phyloP scores from a whole-genome alignment of 2,797 vertebrate species.

The Pseudochirops corinnae region DNA sequence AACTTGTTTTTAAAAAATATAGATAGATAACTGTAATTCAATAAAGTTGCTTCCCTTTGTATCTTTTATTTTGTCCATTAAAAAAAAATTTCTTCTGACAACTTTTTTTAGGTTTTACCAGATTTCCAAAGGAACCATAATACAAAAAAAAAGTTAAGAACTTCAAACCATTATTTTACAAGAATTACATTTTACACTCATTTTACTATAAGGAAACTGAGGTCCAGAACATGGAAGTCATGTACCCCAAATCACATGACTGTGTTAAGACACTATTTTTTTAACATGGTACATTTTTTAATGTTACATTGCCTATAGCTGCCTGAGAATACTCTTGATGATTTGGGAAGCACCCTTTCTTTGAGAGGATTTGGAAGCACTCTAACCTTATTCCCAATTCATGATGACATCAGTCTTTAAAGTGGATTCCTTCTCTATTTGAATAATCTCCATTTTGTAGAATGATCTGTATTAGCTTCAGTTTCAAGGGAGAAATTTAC shows the following conservation, averaged over 20 bases:
- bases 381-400: neutral
- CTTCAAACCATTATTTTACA: neutral
- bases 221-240: neutral
- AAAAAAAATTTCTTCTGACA: neutral
- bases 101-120: neutral
- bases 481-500: neutral
- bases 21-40: neutral
- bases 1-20: neutral
- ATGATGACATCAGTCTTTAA: neutral
- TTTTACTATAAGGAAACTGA: neutral
- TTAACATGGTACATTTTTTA: neutral
- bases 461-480: neutral
- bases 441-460: neutral
- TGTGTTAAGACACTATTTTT: neutral
- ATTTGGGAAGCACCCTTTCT: neutral
- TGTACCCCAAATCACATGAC: neutral
- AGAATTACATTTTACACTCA: neutral
- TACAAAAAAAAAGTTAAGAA: neutral
- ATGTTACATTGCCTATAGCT: neutral
- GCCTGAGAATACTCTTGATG: neutral
- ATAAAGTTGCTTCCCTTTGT: neutral
- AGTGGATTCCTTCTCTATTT: neutral
- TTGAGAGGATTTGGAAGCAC: neutral
- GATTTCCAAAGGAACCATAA: neutral
- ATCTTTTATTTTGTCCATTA: neutral